These are phyloP conservation scores for Stichodactyla mertensii DNA, from an alignment of 64 coral and sea anemone species.

Conservation along the genomic window DNA sequence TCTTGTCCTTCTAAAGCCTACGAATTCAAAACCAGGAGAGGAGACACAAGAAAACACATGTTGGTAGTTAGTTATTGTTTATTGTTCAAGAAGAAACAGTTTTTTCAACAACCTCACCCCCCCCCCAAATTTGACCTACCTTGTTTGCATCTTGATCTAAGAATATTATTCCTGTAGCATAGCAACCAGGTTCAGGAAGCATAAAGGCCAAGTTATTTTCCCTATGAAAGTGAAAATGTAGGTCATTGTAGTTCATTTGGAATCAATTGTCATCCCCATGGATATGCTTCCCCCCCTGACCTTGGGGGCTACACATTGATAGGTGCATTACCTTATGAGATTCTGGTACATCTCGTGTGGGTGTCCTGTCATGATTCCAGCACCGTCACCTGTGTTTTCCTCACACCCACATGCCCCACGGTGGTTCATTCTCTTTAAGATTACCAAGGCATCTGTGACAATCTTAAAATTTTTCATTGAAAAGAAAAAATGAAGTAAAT, in stretches of 20 bases:
- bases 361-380: constrained; percentile 90
- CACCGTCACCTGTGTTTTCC: constrained; percentile 85
- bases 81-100: background rate
- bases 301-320: too few relatives aligned
- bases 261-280: background rate
- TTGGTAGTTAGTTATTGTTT: background rate
- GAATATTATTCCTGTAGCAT: constrained; percentile 90
- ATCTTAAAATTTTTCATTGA: constrained; percentile 13
- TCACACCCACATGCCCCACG: constrained; percentile 89
- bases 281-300: too few relatives aligned
- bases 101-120: background rate
- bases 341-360: constrained; percentile 84
- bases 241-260: too few relatives aligned
- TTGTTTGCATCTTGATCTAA: constrained; percentile 71
- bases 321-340: constrained; percentile 32
- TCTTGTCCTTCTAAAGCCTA: constrained; percentile 73
- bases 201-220: constrained; percentile 64
- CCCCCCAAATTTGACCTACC: constrained; percentile 25
- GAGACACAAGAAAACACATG: background rate
- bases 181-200: constrained; percentile 65
- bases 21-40: background rate
- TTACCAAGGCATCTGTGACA: constrained; percentile 65
- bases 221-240: constrained; percentile 18
- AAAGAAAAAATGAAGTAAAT: too few relatives aligned
- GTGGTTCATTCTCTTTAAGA: constrained; percentile 87